Percentiles rank a stretch among this genome's conserved stretches.
These are phyloP conservation scores for Momotus momota DNA, from an alignment of 2,797 vertebrate species.

Conservation along the genomic window DNA sequence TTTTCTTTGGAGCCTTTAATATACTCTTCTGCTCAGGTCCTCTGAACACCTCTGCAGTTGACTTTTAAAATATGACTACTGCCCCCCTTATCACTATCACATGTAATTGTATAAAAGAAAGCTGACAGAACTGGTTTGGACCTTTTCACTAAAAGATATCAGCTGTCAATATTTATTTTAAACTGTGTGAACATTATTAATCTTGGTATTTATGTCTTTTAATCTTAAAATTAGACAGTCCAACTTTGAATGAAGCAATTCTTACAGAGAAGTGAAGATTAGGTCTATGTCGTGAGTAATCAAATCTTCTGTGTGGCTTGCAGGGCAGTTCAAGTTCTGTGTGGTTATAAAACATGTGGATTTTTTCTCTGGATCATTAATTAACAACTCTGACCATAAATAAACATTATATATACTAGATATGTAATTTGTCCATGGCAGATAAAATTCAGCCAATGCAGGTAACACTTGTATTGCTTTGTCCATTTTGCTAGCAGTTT, in stretches of 20 bases:
- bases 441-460: background rate
- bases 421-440: background rate
- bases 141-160: background rate
- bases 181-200: background rate
- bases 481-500: background rate
- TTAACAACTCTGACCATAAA: background rate
- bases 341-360: background rate
- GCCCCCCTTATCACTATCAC: accelerated
- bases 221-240: background rate
- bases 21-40: background rate
- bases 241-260: background rate
- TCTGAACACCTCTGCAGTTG: background rate
- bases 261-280: background rate
- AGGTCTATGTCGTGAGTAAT: background rate
- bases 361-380: background rate
- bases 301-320: background rate
- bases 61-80: background rate
- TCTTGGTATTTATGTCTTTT: background rate
- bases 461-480: background rate
- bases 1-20: background rate
- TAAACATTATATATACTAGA: background rate
- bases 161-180: background rate
- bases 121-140: background rate
- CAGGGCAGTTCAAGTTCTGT: background rate
- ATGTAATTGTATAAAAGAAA: background rate